Conservation (phyloP, 2,113 vertebrate species). For the Heliornis fulica region DNA sequence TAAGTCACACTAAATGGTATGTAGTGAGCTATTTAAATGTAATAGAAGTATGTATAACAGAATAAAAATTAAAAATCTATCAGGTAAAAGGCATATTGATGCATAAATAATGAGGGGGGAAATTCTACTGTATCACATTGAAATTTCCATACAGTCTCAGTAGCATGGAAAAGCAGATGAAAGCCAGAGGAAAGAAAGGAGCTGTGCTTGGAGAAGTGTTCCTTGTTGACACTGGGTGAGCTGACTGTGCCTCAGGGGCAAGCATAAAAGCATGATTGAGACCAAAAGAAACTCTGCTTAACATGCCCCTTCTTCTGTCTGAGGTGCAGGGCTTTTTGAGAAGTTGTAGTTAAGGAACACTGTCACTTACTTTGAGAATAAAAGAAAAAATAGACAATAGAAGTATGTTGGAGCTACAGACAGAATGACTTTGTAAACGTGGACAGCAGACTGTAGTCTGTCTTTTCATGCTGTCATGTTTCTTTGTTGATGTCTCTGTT, state of each 20-base stretch:
- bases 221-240: not conserved
- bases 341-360: not conserved
- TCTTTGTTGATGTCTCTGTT: slow-evolving; percentile 77
- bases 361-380: not conserved
- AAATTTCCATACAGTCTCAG: not conserved
- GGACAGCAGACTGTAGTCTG: slow-evolving; percentile 62
- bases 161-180: not conserved
- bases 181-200: not conserved
- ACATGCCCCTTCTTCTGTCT: not conserved
- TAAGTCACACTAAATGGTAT: not conserved
- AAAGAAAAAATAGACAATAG: not conserved
- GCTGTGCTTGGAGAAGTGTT: not conserved
- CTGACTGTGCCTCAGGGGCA: not conserved
- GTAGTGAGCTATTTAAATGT: not conserved
- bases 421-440: slow-evolving; percentile 58
- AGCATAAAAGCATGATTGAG: not conserved
- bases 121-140: not conserved
- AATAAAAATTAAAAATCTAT: not conserved
- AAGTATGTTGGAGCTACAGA: slow-evolving; percentile 37
- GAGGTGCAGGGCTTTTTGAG: not conserved
- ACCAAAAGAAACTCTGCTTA: not conserved
- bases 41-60: not conserved
- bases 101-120: not conserved
- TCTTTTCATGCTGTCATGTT: slow-evolving; percentile 72
- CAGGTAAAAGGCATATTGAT: not conserved